Conservation (phyloP, 2,888 invertebrate genomes). For the Cantharis nigra region DNA sequence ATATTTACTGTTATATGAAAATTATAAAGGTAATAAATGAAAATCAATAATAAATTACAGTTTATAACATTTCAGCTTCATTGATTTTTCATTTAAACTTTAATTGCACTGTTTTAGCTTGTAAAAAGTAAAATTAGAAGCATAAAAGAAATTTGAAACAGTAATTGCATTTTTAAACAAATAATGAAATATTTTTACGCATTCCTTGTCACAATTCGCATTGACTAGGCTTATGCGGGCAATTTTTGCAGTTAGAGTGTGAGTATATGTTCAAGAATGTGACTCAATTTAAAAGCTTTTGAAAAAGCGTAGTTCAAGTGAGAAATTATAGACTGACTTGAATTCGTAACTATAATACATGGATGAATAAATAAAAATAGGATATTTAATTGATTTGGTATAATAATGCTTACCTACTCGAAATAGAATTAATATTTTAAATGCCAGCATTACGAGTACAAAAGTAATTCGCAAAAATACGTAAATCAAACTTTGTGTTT, state of each 20-base stretch:
- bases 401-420: too few species aligned
- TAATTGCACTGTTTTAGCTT: neutral
- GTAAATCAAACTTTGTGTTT: neutral
- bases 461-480: neutral
- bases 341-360: neutral
- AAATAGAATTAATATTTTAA: too few species aligned
- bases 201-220: neutral
- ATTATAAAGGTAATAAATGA: neutral
- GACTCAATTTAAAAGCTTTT: neutral
- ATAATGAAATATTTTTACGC: neutral
- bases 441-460: too few species aligned
- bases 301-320: neutral
- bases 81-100: neutral
- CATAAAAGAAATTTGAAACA: neutral
- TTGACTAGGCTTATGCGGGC: neutral
- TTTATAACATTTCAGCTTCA: neutral
- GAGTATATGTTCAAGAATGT: neutral
- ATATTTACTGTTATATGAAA: neutral
- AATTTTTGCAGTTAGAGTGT: neutral
- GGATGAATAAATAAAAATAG: neutral
- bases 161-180: neutral
- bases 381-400: neutral
- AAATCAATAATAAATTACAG: neutral
- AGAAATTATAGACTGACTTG: neutral
- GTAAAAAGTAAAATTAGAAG: neutral